phyloP scores from a whole-genome alignment of 2,797 vertebrate species.

The Gymnothorax reevesii region DNA sequence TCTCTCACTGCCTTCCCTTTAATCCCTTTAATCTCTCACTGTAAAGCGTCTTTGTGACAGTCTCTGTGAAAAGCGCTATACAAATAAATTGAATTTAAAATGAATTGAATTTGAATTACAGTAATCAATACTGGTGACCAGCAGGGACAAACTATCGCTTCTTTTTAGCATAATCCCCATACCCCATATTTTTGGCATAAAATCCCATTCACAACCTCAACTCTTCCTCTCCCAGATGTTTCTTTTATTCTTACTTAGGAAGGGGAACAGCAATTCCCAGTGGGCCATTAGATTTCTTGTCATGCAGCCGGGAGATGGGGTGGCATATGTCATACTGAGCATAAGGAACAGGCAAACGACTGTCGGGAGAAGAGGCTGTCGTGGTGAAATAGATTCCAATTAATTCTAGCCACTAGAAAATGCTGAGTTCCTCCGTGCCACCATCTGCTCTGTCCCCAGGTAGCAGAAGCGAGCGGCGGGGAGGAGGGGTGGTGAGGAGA shows the following conservation, averaged over 20 bases:
- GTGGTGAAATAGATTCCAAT: slow-evolving; percentile 60
- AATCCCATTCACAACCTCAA: not conserved
- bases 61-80: no score
- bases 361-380: slow-evolving; percentile 54
- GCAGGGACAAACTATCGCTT: slow-evolving; percentile 8
- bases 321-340: slow-evolving; percentile 61
- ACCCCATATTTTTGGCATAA: not conserved
- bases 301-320: slow-evolving; percentile 53
- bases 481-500: not conserved
- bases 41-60: no score
- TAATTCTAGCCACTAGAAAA: slow-evolving; percentile 64
- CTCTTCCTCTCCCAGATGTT: slow-evolving; percentile 32
- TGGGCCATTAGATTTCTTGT: slow-evolving; percentile 63
- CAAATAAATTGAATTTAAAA: no score
- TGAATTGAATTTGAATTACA: not conserved
- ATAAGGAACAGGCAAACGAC: slow-evolving; percentile 58
- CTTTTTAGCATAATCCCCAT: not conserved
- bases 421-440: slow-evolving; percentile 55
- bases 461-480: slow-evolving; percentile 20
- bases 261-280: slow-evolving; percentile 10
- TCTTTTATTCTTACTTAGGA: slow-evolving; percentile 29
- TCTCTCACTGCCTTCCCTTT: no score
- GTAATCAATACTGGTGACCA: not conserved
- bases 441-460: slow-evolving; percentile 58
- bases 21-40: no score